These are phyloP conservation scores for Drosophila prosaltans DNA, from an alignment of 1,140 invertebrate genomes.

Conservation along the genomic window DNA sequence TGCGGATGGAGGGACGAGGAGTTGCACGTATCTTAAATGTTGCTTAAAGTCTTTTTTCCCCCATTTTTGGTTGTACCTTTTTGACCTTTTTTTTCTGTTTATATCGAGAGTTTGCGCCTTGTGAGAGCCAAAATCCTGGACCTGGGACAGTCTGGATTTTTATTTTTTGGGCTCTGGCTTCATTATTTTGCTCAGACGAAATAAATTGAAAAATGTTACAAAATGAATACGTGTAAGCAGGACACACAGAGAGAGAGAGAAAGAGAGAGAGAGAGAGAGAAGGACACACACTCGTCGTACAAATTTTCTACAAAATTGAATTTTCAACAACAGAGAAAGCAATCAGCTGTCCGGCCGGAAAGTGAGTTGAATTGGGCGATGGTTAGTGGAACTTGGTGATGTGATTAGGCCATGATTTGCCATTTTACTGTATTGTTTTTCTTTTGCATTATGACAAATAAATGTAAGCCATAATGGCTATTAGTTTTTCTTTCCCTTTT, in stretches of 20 bases:
- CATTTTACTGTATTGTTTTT: constrained; percentile 19
- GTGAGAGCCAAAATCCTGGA: constrained; percentile 9
- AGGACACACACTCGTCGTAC: constrained; percentile 16
- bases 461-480: constrained; percentile 40
- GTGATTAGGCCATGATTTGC: constrained; percentile 70
- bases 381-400: constrained; percentile 33
- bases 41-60: constrained; percentile 53
- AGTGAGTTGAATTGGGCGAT: neutral
- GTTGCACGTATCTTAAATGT: constrained; percentile 18
- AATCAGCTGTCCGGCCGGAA: constrained; percentile 45
- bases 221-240: constrained; percentile 63
- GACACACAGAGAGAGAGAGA: constrained; percentile 30
- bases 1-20: neutral
- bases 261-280: no score
- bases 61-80: constrained; percentile 61
- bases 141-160: constrained; percentile 29
- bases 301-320: constrained; percentile 73
- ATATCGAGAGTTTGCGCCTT: constrained; percentile 55
- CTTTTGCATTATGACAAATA: constrained; percentile 41
- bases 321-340: constrained; percentile 65
- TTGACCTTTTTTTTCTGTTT: constrained; percentile 63
- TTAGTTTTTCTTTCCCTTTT: constrained; percentile 24
- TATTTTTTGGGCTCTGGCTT: constrained; percentile 39
- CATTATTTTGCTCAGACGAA: constrained; percentile 69
- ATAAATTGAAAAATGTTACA: constrained; percentile 75